Conservation (phyloP, 2,888 invertebrate species). For the Thecocarcelia acutangulata region DNA sequence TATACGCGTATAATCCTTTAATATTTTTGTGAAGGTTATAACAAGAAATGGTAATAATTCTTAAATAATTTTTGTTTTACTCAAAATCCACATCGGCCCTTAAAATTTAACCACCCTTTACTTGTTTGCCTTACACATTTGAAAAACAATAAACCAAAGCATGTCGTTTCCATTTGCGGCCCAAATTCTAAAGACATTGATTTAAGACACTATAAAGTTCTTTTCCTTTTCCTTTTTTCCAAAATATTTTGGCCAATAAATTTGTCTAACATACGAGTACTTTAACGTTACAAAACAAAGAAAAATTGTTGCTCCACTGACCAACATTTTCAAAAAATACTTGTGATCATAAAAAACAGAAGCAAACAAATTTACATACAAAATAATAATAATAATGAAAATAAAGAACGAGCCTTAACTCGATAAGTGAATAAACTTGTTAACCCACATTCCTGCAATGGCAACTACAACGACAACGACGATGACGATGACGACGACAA, state of each 20-base stretch:
- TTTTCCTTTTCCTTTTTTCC: slow-evolving; percentile 14
- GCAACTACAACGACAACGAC: slow-evolving; percentile 6
- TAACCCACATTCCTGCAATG: slow-evolving; percentile 56
- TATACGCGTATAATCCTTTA: too few species aligned
- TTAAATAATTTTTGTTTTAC: too few species aligned
- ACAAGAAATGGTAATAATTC: too few species aligned
- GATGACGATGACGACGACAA: background rate
- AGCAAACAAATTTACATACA: slow-evolving; percentile 21
- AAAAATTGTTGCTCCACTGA: slow-evolving; percentile 62
- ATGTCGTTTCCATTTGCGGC: background rate
- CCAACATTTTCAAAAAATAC: slow-evolving; percentile 55
- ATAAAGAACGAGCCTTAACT: slow-evolving; percentile 50
- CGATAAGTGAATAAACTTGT: slow-evolving; percentile 68
- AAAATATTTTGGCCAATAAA: slow-evolving; percentile 36
- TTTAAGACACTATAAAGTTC: background rate
- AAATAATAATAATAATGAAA: background rate
- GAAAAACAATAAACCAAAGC: slow-evolving; percentile 5
- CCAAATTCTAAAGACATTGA: slow-evolving; percentile 18
- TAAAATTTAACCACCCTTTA: too few species aligned
- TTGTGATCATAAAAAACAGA: slow-evolving; percentile 30
- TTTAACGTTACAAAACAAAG: background rate
- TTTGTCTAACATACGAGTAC: slow-evolving; percentile 35
- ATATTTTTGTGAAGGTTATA: too few species aligned
- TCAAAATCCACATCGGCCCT: too few species aligned
- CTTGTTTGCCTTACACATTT: background rate